These are phyloP conservation scores for Rhinolophus ferrumequinum DNA, from an alignment of 2,113 vertebrate genomes.

Conservation along the genomic window DNA sequence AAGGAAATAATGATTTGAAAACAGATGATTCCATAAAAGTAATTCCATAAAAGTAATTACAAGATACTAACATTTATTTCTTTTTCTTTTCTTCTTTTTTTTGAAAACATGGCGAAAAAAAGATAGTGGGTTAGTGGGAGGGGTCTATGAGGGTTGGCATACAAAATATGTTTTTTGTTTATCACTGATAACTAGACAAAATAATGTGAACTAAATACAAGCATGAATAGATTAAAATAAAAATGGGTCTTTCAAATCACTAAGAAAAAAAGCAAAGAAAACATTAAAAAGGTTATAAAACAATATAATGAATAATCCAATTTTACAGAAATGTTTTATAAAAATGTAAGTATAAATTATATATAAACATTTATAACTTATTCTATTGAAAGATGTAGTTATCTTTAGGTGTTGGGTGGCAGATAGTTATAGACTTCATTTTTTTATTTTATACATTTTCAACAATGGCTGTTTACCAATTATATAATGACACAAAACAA, in stretches of 20 bases:
- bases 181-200: background rate
- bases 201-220: background rate
- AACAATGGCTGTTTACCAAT: background rate
- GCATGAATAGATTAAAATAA: background rate
- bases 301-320: background rate
- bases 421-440: background rate
- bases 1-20: constrained; percentile 10
- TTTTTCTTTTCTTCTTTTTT: background rate
- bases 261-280: background rate
- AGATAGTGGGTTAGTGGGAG: background rate
- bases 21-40: background rate
- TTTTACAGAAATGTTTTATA: constrained; percentile 15
- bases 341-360: background rate
- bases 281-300: background rate
- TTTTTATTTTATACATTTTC: background rate
- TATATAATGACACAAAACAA: background rate
- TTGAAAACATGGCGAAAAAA: background rate
- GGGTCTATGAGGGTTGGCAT: background rate
- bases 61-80: background rate
- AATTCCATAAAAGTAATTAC: background rate
- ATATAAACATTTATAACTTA: background rate
- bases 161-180: background rate
- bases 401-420: background rate
- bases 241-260: background rate
- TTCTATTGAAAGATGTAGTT: background rate